A percentile compares a stretch with the other conserved stretches of the same genome.
phyloP scores from a whole-genome alignment of 30 jellyfish, hydroid and myxozoan species.

The Chrysaora quinquecirrha region DNA sequence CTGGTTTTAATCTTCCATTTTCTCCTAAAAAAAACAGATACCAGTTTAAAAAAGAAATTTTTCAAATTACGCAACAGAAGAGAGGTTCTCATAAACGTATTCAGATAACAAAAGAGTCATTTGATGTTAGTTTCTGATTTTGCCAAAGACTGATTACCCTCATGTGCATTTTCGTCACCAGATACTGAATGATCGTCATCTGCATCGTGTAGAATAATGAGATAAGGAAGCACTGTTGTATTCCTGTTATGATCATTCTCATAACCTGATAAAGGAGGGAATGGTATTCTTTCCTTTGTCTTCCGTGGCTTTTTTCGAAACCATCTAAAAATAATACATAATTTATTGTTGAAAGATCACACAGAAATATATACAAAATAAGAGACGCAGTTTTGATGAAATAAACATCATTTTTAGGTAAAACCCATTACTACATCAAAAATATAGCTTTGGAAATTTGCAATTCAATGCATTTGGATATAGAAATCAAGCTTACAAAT shows the following conservation, averaged over 20 bases:
- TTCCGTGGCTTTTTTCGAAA: conserved; percentile 70
- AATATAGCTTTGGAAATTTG: not conserved
- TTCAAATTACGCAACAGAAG: not conserved
- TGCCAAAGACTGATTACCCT: not conserved
- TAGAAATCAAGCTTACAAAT: conserved; percentile 58
- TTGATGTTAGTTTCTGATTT: not conserved
- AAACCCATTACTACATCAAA: too few relatives aligned
- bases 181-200: conserved; percentile 49
- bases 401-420: too few relatives aligned
- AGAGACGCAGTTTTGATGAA: too few relatives aligned
- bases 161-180: conserved; percentile 58
- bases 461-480: not conserved
- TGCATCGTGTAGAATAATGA: conserved; percentile 54
- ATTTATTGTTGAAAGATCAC: too few relatives aligned
- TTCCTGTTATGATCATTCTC: conserved; percentile 61
- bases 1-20: conserved; percentile 7
- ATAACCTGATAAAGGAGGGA: conserved; percentile 73
- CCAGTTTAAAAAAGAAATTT: not conserved
- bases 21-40: conserved; percentile 33
- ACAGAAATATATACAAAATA: too few relatives aligned
- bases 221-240: conserved; percentile 81
- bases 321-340: conserved; percentile 60
- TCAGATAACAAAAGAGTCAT: not conserved
- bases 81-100: not conserved
- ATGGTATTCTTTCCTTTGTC: conserved; percentile 46